Evolutionary conservation across 2,797 vertebrate species (phyloP).

Genomic region (Microtus agrestis): DNA sequence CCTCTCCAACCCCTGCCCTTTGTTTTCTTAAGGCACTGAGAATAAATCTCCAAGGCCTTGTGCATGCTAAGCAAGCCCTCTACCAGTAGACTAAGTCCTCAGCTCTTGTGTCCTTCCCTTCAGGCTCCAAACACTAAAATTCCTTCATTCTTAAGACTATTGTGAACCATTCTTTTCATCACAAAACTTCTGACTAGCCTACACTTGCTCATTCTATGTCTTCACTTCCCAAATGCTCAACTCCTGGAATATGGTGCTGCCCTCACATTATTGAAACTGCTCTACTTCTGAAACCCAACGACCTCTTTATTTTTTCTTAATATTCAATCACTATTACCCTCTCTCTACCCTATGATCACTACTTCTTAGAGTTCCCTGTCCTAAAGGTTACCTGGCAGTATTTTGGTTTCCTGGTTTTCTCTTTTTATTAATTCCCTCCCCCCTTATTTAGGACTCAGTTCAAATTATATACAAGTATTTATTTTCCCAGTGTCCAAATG

Average conservation of each 20-base stretch:
- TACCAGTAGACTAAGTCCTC: not conserved
- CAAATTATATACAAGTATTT: slow-evolving; percentile 61
- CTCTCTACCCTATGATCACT: slow-evolving; percentile 4
- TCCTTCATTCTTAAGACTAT: slow-evolving; percentile 2
- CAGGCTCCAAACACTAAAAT: slow-evolving; percentile 22
- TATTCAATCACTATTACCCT: not conserved
- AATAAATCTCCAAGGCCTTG: not conserved
- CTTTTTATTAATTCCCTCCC: not conserved
- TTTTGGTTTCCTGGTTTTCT: not conserved
- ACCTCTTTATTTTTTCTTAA: not conserved
- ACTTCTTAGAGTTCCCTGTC: slow-evolving; percentile 25
- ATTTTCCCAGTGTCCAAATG: slow-evolving; percentile 26
- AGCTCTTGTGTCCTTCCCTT: not conserved
- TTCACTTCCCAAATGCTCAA: not conserved
- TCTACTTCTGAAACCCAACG: slow-evolving; percentile 46
- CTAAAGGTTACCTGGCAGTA: not conserved
- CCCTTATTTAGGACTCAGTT: not conserved
- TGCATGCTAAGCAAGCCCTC: not conserved
- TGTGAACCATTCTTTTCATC: slow-evolving; percentile 11
- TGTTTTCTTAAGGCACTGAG: not conserved
- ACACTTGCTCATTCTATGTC: slow-evolving; percentile 14
- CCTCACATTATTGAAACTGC: slow-evolving; percentile 36
- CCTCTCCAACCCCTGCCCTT: not conserved
- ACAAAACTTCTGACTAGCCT: slow-evolving; percentile 26
- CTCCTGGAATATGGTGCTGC: not conserved